These are phyloP conservation scores for Adoxophyes honmai DNA, from an alignment of 1,140 invertebrate genomes.

Conservation along the genomic window DNA sequence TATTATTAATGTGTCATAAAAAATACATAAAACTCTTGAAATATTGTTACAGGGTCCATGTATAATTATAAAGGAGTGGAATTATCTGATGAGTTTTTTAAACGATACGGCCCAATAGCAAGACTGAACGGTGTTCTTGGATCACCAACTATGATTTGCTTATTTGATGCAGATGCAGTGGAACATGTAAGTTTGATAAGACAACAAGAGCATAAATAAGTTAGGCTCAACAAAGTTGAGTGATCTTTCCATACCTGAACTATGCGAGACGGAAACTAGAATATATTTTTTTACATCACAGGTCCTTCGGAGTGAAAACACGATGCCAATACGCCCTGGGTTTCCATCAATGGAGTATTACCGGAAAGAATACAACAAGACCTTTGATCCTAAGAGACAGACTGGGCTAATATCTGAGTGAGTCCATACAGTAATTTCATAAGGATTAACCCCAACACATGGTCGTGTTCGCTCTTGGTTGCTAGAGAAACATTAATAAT, in stretches of 20 bases:
- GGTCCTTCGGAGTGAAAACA: slow-evolving; percentile 50
- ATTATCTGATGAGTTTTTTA: slow-evolving; percentile 19
- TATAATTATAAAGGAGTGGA: slow-evolving; percentile 15
- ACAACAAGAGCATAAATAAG: too few species aligned
- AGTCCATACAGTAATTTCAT: too few species aligned
- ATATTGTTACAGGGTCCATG: slow-evolving; percentile 28
- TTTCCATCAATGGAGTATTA: slow-evolving; percentile 48
- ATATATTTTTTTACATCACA: slow-evolving; percentile 19
- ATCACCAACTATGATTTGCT: slow-evolving; percentile 25
- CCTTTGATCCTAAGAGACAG: neutral
- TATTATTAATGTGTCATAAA: too few species aligned
- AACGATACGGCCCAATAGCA: slow-evolving; percentile 44
- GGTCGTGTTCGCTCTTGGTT: too few species aligned
- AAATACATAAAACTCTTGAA: too few species aligned
- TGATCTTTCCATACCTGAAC: too few species aligned
- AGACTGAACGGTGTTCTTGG: slow-evolving; percentile 35
- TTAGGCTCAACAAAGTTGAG: too few species aligned
- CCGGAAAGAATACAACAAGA: slow-evolving; percentile 31
- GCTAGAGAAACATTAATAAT: too few species aligned
- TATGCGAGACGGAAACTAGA: neutral
- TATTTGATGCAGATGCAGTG: slow-evolving; percentile 36
- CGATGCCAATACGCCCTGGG: slow-evolving; percentile 39
- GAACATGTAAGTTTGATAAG: slow-evolving; percentile 33
- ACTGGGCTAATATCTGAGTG: slow-evolving; percentile 34
- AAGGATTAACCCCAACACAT: too few species aligned